Base-by-base conservation (phyloP, 92 coral and sea anemone genomes). In the Phymanthus crucifer region DNA sequence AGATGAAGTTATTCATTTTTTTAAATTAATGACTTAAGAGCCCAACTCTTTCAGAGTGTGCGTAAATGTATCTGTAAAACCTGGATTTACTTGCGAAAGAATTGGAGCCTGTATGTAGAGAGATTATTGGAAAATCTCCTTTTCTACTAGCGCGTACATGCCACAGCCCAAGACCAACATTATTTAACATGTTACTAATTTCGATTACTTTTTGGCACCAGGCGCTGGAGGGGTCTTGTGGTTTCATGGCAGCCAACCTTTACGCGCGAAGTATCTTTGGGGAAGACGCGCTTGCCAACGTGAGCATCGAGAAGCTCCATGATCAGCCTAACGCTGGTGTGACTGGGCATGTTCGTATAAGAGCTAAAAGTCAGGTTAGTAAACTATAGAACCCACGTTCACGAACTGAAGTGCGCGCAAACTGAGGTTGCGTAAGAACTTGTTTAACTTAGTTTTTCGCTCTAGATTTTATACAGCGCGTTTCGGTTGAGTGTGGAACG, bases 231-330 rank as follows among this genome's bases (percentile, higher is more conserved):
- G 99, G 99, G 4, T 94, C 95, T 0, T 93, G 99, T 75, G 99
- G 99, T 32, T 95, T 95, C 83, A 90, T 95, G 94, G 99, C 99
- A 12, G 99, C 98, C 40, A 95, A 95, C 78, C 84, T 95, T 54
- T 95, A 95, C 83, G 99, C 99, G 33, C 97, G 96, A 72, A 95
- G 99, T 81, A 95, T 95, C 29, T 95, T 95, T 83, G 99, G 99
- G 29, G 99, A 95, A 72, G 99, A 95, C 83, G 98, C 99, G 2
- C 75, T 95, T 64, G 99, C 98, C 29, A 95, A 95, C 79, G 96
- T 95, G 67, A 90, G 98, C 46, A 93, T 95, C 77, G 99, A 95
- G 89, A 91, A 87, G 37, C 96, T 94, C 17, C 84, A 88, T 26
- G 94, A 90, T 74, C 91, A 89, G 73, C 89, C 98, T 14, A 91